phyloP scores from a whole-genome alignment of 2,113 vertebrate genomes.

The Kryptolebias marmoratus region DNA sequence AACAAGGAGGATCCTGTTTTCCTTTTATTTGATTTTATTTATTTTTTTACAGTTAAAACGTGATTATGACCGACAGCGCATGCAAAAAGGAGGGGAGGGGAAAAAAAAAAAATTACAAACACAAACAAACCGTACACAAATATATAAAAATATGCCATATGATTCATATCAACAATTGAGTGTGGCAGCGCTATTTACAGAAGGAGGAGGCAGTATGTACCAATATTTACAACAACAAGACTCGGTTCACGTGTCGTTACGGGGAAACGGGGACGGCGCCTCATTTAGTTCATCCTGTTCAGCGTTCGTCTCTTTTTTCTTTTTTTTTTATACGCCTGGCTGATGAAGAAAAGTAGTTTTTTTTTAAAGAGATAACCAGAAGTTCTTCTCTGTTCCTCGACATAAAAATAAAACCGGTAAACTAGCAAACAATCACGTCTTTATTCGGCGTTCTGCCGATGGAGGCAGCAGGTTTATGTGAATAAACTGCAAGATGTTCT shows the following conservation, averaged over 20 bases:
- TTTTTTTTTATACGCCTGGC: background rate
- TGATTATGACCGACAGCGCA: conserved; percentile 71
- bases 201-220: conserved; percentile 79
- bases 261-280: conserved; percentile 38
- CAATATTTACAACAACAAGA: conserved; percentile 83
- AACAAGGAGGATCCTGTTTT: conserved; percentile 19
- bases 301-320: background rate
- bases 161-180: conserved; percentile 86
- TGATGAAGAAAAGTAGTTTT: too few species aligned
- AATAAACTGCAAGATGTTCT: background rate
- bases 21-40: conserved; percentile 18
- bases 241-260: conserved; percentile 71
- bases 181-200: conserved; percentile 85
- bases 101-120: conserved; percentile 62
- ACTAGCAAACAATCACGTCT: too few species aligned
- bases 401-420: too few species aligned
- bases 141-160: conserved; percentile 91
- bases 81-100: conserved; percentile 41
- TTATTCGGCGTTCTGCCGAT: background rate
- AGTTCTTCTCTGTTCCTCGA: too few species aligned
- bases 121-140: conserved; percentile 64
- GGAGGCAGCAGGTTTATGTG: background rate
- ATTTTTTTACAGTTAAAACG: conserved; percentile 72
- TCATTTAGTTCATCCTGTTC: conserved; percentile 9
- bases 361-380: too few species aligned